Evolutionary conservation across 1,140 invertebrate species (phyloP).

Genomic region (Temnothorax curvispinosus): DNA sequence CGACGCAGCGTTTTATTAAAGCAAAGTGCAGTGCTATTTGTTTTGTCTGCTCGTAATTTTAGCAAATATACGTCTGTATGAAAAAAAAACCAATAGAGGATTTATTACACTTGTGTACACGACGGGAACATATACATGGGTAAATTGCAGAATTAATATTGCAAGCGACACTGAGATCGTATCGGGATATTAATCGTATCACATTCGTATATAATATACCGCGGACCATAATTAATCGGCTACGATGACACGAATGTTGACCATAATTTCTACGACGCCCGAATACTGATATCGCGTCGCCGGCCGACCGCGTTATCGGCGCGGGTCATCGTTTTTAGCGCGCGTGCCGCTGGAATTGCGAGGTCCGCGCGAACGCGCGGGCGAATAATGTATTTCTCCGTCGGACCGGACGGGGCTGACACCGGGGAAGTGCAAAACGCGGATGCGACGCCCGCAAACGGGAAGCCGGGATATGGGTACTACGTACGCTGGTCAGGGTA

Average conservation of each 20-base stretch:
- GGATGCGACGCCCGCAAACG: background rate
- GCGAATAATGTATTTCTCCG: background rate
- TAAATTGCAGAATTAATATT: background rate
- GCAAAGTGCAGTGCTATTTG: background rate
- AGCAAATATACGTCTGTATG: background rate
- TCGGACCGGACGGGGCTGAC: background rate
- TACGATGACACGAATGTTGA: background rate
- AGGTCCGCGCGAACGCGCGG: background rate
- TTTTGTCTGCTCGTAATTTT: background rate
- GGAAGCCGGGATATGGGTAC: conserved; percentile 21
- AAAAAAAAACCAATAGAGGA: background rate
- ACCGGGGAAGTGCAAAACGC: background rate
- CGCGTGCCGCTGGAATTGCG: background rate
- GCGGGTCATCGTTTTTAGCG: conserved; percentile 24
- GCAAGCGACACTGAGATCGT: background rate
- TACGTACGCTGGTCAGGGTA: conserved; percentile 68
- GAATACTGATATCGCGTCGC: background rate
- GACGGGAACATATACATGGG: background rate
- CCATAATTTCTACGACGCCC: background rate
- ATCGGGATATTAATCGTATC: background rate
- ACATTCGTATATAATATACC: background rate
- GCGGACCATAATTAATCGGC: background rate
- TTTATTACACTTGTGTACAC: background rate
- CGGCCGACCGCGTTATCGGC: conserved; percentile 9
- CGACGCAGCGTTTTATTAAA: background rate